Conservation (phyloP, 2,797 vertebrate genomes). For the Spheniscus humboldti region DNA sequence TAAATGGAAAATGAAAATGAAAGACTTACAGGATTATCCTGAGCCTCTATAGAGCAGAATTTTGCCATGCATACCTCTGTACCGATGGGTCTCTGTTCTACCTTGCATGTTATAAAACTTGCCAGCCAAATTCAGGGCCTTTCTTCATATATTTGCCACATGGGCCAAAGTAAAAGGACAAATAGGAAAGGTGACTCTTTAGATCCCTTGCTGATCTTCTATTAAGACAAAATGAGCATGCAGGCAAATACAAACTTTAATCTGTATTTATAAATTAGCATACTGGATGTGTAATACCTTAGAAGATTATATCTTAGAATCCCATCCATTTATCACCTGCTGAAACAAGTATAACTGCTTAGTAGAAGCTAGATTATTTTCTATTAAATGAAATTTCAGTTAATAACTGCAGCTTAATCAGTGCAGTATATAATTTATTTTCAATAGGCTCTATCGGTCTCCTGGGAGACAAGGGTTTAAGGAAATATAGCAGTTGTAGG, state of each 20-base stretch:
- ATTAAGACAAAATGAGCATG: not conserved
- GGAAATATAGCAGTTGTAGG: not conserved
- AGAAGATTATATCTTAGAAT: not conserved
- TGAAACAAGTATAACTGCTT: not conserved
- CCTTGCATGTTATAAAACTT: not conserved
- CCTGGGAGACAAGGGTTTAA: not conserved
- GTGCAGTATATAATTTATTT: not conserved
- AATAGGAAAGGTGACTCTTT: not conserved
- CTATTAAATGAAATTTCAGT: not conserved
- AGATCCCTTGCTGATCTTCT: not conserved
- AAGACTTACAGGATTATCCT: not conserved
- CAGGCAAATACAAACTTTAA: not conserved
- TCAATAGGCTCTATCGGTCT: not conserved
- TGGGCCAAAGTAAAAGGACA: not conserved
- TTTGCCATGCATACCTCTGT: not conserved
- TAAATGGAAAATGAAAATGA: not conserved
- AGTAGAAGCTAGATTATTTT: not conserved
- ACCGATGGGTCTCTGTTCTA: not conserved
- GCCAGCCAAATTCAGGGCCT: not conserved
- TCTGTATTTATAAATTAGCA: not conserved
- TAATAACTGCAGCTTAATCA: not conserved
- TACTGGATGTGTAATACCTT: not conserved
- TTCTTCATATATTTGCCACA: not conserved
- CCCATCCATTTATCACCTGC: not conserved
- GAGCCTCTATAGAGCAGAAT: not conserved